Base-by-base conservation (phyloP, 2,113 vertebrate genomes). In the Hippocampus guttulatus region DNA sequence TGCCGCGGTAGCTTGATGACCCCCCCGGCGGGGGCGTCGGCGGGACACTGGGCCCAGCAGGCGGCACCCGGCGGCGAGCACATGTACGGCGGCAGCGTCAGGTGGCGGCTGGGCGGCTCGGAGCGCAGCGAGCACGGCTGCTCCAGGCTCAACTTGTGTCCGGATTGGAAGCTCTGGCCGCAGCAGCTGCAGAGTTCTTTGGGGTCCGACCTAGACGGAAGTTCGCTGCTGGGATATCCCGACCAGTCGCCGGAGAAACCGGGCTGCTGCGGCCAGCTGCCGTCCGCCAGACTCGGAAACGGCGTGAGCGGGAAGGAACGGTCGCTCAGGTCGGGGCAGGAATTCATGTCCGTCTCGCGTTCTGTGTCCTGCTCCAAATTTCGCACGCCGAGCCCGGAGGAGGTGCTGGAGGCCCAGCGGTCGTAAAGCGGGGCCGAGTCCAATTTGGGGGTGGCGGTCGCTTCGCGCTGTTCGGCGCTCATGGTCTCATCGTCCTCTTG, bases 401-500 rank as follows among this genome's bases (percentile, higher is more conserved):
- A 55, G 3, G 75, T 73, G 0, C 63, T 0, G 33, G 51, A 21
- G 16, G 61, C 2, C 41, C 45, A 0, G 8, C 23, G 54, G 14
- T 79, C 54, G 2, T 33, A 61, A 10, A 14, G 49, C 2, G 20
- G 52, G 21, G 0, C 9, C 11, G 75, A 45, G 58, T 64, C 63
- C 0, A 21, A 38, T 21, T 69, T 60, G 40, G 40, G 54, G 25
- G 67, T 52, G 0, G 20, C 0, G 21, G 62, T 69, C 33, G 68
- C 40, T 14, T 78, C 61, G 51, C 38, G 63, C 33, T 80, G 68
- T 51, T 66, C 64, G 5, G 82, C 75, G 74, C 84, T 91, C 91
- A 92, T 88, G 66, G 88, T 91, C 69, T 93, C 91, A 80, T 92
- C 92, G 58, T 92, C 89, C 80, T 93, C 92, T 67, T 93, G 89